Evolutionary conservation across 1,140 invertebrate genomes (phyloP).

Genomic region (Mamestra configurata): DNA sequence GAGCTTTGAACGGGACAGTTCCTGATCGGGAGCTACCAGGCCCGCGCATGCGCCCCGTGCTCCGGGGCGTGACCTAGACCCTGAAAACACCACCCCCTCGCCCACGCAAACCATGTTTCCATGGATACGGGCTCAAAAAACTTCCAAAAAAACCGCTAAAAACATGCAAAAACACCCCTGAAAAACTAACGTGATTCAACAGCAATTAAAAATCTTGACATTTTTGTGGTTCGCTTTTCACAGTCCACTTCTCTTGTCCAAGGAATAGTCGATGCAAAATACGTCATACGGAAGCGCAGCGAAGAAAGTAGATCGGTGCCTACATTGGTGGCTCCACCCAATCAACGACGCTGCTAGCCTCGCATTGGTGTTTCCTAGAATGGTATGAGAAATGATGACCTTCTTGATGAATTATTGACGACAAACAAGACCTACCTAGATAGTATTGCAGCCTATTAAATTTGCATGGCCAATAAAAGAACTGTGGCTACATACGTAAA

Average conservation of each 20-base stretch:
- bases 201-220: neutral
- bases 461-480: conserved; percentile 30
- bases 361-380: conserved; percentile 69
- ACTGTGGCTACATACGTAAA: neutral
- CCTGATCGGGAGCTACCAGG: conserved; percentile 60
- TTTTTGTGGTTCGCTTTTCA: neutral
- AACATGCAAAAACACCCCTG: conserved; percentile 22
- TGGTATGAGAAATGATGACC: conserved; percentile 66
- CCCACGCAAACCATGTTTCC: conserved; percentile 77
- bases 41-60: conserved; percentile 75
- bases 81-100: conserved; percentile 83
- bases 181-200: conserved; percentile 2
- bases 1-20: conserved; percentile 71
- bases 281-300: conserved; percentile 59
- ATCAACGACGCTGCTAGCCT: conserved; percentile 54
- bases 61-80: conserved; percentile 88
- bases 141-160: conserved; percentile 51
- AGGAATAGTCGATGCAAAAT: conserved; percentile 29
- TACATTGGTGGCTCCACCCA: conserved; percentile 70
- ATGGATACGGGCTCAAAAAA: conserved; percentile 73
- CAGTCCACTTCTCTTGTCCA: neutral
- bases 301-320: conserved; percentile 60
- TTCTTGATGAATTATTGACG: conserved; percentile 70
- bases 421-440: conserved; percentile 67
- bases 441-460: conserved; percentile 49